phyloP scores from a whole-genome alignment of 2,113 vertebrate species.

The Ophiodon elongatus region DNA sequence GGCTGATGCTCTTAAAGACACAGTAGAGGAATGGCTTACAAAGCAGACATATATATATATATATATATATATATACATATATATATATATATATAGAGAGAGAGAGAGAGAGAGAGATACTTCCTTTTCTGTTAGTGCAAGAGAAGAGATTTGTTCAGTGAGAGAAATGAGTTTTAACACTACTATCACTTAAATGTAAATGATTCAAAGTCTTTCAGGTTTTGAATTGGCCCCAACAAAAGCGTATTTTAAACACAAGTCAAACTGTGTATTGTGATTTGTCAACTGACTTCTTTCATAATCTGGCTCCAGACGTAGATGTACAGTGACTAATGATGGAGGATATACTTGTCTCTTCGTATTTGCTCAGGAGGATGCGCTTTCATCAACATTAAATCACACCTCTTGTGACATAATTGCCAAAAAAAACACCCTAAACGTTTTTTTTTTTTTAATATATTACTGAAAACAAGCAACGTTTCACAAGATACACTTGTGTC shows the following conservation, averaged over 20 bases:
- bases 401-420: conserved; percentile 38
- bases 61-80: too few relatives aligned
- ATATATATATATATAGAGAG: not conserved
- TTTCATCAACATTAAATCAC: conserved; percentile 59
- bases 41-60: not conserved
- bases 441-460: conserved; percentile 18
- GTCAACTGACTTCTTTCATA: conserved; percentile 44
- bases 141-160: conserved; percentile 46
- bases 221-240: conserved; percentile 63
- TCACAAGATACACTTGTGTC: conserved; percentile 37
- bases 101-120: too few relatives aligned
- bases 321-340: conserved; percentile 65
- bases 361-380: conserved; percentile 48
- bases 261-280: conserved; percentile 51
- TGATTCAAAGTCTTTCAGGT: conserved; percentile 47
- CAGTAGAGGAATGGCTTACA: not conserved
- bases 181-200: conserved; percentile 75
- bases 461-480: conserved; percentile 7
- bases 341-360: conserved; percentile 64
- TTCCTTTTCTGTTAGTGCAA: conserved; percentile 12
- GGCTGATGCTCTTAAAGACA: conserved; percentile 13
- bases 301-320: conserved; percentile 53
- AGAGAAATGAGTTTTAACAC: conserved; percentile 53
- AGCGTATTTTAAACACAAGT: conserved; percentile 50
- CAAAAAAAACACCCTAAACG: conserved; percentile 13